These are phyloP conservation scores for Tauraco hartlaubi DNA, from an alignment of 2,797 vertebrate species.

Conservation along the genomic window DNA sequence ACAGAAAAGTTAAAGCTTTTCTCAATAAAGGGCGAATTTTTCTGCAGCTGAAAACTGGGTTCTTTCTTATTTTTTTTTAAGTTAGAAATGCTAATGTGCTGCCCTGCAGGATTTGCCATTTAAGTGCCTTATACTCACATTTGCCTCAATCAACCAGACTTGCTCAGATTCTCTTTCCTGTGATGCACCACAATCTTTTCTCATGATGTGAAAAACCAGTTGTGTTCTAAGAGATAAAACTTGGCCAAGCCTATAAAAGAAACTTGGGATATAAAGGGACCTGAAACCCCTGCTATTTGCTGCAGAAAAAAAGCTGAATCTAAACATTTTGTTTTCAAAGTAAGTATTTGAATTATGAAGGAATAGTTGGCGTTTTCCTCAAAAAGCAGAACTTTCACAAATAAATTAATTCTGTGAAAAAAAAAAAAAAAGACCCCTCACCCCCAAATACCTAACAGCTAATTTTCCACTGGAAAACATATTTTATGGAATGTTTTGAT, in stretches of 20 bases:
- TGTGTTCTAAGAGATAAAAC: slow-evolving; percentile 33
- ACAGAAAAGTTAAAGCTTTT: slow-evolving; percentile 9
- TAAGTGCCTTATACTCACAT: background rate
- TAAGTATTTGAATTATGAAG: slow-evolving; percentile 15
- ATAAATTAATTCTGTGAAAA: background rate
- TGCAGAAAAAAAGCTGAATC: background rate
- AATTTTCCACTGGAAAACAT: slow-evolving; percentile 18
- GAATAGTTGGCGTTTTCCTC: slow-evolving; percentile 24
- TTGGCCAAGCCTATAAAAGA: slow-evolving; percentile 8
- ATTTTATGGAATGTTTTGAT: slow-evolving; percentile 19
- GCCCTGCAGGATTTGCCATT: background rate
- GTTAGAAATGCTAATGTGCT: background rate
- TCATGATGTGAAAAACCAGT: background rate
- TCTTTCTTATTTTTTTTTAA: background rate
- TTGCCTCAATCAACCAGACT: background rate
- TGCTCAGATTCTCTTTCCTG: background rate
- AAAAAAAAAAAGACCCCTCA: background rate
- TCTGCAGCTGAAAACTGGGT: background rate
- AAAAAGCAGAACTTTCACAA: slow-evolving; percentile 27
- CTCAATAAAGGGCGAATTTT: background rate
- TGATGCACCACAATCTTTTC: background rate
- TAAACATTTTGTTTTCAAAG: slow-evolving; percentile 49
- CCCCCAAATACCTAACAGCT: background rate
- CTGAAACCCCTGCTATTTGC: background rate
- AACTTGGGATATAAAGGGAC: background rate